A percentile compares a stretch with the other conserved stretches of the same genome.
These are phyloP conservation scores for Poeciliopsis presidionis DNA, from an alignment of 2,797 vertebrate species.

Conservation along the genomic window DNA sequence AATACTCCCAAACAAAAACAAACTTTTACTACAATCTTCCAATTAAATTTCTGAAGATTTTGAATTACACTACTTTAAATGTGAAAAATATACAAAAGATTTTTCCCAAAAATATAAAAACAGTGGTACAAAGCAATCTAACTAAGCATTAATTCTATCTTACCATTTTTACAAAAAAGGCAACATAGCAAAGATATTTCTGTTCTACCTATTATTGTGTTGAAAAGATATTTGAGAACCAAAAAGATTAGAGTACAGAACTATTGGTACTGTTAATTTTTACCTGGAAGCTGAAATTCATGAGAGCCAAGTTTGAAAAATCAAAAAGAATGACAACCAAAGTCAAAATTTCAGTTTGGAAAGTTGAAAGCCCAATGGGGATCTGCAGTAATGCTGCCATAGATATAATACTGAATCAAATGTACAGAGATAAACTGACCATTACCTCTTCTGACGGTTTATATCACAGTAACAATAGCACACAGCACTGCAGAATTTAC, in stretches of 20 bases:
- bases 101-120: neutral
- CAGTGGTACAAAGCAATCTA: neutral
- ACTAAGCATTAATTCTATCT: neutral
- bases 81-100: neutral
- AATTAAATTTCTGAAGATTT: neutral
- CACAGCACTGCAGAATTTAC: neutral
- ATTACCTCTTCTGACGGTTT: neutral
- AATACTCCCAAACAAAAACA: neutral
- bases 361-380: neutral
- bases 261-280: neutral
- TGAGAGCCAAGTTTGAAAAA: neutral
- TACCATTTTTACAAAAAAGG: neutral
- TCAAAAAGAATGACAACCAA: neutral
- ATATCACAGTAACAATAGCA: neutral
- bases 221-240: neutral
- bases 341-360: neutral
- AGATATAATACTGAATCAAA: neutral
- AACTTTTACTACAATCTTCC: neutral
- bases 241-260: neutral
- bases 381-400: neutral
- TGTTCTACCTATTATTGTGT: neutral
- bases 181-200: neutral
- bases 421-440: neutral
- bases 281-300: neutral
- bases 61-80: neutral